These are phyloP conservation scores for Oopsacas minuta DNA, from an alignment of 37 sponge, comb jelly and placozoan species.

Conservation along the genomic window DNA sequence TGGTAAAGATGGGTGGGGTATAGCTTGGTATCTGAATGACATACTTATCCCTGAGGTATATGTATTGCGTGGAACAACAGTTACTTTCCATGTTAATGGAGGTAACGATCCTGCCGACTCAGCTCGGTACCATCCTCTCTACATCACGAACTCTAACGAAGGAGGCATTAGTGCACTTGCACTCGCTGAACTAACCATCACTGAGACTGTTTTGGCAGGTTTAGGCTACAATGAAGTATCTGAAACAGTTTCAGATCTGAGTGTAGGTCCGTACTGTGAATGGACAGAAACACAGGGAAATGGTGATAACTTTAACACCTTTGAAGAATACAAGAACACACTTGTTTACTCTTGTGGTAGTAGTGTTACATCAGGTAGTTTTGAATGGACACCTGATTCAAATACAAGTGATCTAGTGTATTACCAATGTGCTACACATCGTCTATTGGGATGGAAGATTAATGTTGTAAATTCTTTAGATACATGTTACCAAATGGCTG, in stretches of 20 bases:
- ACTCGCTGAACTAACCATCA: not conserved
- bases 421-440: slow-evolving; percentile 3
- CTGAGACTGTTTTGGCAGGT: not conserved
- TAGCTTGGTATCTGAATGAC: slow-evolving; percentile 48
- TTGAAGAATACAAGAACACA: not conserved
- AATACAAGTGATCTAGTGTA: too few relatives aligned
- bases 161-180: slow-evolving; percentile 29
- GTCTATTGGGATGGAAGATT: not conserved
- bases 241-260: not conserved
- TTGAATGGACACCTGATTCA: too few relatives aligned
- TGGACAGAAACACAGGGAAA: not conserved
- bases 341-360: not conserved
- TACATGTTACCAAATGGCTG: too few relatives aligned
- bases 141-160: slow-evolving; percentile 31
- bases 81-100: slow-evolving; percentile 41
- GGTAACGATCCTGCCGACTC: slow-evolving; percentile 23
- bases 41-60: slow-evolving; percentile 41
- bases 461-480: not conserved
- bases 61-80: slow-evolving; percentile 36
- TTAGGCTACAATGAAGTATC: not conserved
- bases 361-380: too few relatives aligned
- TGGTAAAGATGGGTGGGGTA: slow-evolving; percentile 42
- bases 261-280: not conserved
- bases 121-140: slow-evolving; percentile 50
- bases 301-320: not conserved